phyloP scores from a whole-genome alignment of 2,797 vertebrate genomes.

The Ctenosaura bakeri region DNA sequence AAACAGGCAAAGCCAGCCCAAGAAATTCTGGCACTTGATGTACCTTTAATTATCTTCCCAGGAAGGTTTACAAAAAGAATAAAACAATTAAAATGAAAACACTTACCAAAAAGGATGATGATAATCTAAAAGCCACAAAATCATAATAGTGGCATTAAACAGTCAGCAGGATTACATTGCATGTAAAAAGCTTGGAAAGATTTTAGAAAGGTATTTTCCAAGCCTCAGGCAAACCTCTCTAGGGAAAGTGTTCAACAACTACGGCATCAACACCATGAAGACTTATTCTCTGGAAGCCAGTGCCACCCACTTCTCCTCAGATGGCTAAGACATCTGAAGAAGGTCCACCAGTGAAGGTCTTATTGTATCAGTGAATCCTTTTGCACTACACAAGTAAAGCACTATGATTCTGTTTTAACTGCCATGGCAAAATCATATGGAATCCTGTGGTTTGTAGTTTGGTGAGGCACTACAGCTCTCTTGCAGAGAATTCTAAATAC shows the following conservation, averaged over 20 bases:
- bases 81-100: conserved; percentile 1
- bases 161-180: neutral
- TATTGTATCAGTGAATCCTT: too few species aligned
- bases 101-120: neutral
- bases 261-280: neutral
- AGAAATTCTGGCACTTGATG: too few species aligned
- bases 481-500: too few species aligned
- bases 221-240: neutral
- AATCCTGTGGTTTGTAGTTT: too few species aligned
- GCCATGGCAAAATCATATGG: too few species aligned
- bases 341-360: neutral
- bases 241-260: neutral
- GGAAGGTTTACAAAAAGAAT: neutral
- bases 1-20: too few species aligned
- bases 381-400: neutral
- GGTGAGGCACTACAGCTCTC: too few species aligned
- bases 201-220: neutral
- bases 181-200: neutral
- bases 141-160: too few species aligned
- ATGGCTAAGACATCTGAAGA: neutral
- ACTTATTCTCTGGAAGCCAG: neutral
- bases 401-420: too few species aligned
- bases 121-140: too few species aligned
- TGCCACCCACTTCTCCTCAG: neutral
- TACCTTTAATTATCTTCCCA: too few species aligned